Conservation (phyloP, 2,113 vertebrate species). For the Cairina moschata region DNA sequence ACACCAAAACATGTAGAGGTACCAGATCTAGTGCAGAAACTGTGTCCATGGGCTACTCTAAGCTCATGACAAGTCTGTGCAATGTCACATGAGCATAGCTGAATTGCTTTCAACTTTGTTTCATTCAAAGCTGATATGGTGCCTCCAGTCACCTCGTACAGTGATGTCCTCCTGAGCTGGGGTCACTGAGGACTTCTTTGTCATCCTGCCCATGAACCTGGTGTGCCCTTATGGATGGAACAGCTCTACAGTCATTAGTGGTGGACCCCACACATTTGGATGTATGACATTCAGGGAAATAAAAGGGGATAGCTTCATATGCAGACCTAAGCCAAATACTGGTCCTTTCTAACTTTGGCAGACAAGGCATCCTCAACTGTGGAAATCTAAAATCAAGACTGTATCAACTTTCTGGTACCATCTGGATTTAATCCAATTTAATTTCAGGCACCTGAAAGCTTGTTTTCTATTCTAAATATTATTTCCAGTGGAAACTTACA, state of each 20-base stretch:
- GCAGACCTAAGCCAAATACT: background rate
- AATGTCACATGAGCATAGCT: background rate
- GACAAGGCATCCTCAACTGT: background rate
- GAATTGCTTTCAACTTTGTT: background rate
- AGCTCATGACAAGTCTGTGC: background rate
- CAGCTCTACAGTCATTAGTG: rapidly evolving
- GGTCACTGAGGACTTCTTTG: background rate
- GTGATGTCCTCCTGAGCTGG: background rate
- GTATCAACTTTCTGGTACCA: background rate
- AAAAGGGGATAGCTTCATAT: background rate
- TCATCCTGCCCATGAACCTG: background rate
- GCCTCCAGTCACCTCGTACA: background rate
- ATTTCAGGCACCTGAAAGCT: background rate
- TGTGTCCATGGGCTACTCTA: background rate
- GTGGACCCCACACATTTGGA: no score
- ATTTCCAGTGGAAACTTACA: background rate
- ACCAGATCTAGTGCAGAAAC: background rate
- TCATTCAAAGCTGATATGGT: background rate
- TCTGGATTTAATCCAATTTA: background rate
- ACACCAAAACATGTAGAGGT: background rate
- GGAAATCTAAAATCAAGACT: background rate
- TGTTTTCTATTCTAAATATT: background rate
- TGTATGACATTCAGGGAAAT: background rate
- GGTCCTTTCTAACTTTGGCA: background rate
- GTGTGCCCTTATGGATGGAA: background rate